A percentile compares a stretch with the other conserved stretches of the same genome.
phyloP scores from a whole-genome alignment of 1,140 invertebrate species.

The Paraescarpia echinospica region DNA sequence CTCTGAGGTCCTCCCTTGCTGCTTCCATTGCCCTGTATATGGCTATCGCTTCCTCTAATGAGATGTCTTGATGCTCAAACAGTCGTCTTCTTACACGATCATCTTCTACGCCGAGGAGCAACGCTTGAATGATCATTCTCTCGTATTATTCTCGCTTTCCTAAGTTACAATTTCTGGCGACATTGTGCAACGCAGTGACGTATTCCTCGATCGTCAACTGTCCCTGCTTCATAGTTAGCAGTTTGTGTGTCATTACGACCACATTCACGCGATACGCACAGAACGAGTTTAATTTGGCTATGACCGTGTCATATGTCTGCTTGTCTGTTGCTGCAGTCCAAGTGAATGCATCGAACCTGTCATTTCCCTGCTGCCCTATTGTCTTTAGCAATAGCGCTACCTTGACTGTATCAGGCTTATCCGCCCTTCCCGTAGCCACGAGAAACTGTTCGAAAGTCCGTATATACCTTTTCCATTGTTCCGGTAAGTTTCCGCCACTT shows the following conservation, averaged over 20 bases:
- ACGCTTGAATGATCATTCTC: not conserved
- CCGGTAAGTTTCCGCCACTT: too few species aligned
- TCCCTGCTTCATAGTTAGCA: not conserved
- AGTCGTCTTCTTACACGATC: not conserved
- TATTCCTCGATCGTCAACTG: not conserved
- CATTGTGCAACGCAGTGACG: not conserved
- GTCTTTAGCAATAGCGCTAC: too few species aligned
- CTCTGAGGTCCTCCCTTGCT: too few species aligned
- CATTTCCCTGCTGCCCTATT: too few species aligned
- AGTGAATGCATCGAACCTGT: too few species aligned
- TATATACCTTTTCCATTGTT: too few species aligned
- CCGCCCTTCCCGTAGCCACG: too few species aligned
- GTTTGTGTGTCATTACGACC: not conserved
- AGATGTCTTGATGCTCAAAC: too few species aligned
- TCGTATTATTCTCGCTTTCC: not conserved
- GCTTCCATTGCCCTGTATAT: too few species aligned
- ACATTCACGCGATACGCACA: not conserved
- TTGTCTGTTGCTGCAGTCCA: not conserved
- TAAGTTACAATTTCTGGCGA: not conserved
- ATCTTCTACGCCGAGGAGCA: not conserved
- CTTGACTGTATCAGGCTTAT: too few species aligned
- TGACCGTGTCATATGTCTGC: not conserved
- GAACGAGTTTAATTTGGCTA: not conserved
- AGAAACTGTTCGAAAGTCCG: too few species aligned
- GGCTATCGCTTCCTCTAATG: too few species aligned